Evolutionary conservation across 2,113 vertebrate species (phyloP).

Genomic region (Holacanthus passer): DNA sequence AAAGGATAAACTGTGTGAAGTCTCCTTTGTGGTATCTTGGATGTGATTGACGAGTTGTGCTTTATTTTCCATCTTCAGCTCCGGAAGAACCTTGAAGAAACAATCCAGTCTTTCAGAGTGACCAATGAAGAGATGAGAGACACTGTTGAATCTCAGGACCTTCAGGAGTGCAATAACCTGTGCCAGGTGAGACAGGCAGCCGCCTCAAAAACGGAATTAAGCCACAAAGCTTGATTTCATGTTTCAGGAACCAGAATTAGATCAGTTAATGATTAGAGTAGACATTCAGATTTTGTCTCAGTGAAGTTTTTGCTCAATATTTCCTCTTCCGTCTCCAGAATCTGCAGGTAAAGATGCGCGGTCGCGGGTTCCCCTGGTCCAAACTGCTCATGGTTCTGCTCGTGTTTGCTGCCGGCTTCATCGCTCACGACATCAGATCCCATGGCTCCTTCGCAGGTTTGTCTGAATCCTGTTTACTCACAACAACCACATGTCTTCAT

Average conservation of each 20-base stretch:
- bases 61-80: slow-evolving; percentile 77
- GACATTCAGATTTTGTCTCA: neutral
- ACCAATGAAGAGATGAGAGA: slow-evolving; percentile 91
- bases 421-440: slow-evolving; percentile 88
- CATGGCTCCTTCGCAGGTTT: slow-evolving; percentile 89
- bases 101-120: slow-evolving; percentile 90
- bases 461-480: neutral
- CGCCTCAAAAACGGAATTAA: neutral
- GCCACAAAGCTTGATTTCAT: no score
- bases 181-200: slow-evolving; percentile 87
- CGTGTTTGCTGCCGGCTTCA: slow-evolving; percentile 84
- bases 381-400: slow-evolving; percentile 87
- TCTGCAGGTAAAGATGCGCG: slow-evolving; percentile 88
- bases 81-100: slow-evolving; percentile 90
- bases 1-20: neutral
- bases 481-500: neutral
- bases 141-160: slow-evolving; percentile 67
- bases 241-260: no score
- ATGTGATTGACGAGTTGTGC: neutral
- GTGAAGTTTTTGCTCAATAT: neutral
- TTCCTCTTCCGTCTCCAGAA: slow-evolving; percentile 51
- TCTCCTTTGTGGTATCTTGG: neutral
- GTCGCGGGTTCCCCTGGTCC: slow-evolving; percentile 87
- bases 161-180: slow-evolving; percentile 82
- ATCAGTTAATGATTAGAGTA: no score